phyloP scores from a whole-genome alignment of 53 echinoderm and acorn worm species.

The Echinarachnius parma region DNA sequence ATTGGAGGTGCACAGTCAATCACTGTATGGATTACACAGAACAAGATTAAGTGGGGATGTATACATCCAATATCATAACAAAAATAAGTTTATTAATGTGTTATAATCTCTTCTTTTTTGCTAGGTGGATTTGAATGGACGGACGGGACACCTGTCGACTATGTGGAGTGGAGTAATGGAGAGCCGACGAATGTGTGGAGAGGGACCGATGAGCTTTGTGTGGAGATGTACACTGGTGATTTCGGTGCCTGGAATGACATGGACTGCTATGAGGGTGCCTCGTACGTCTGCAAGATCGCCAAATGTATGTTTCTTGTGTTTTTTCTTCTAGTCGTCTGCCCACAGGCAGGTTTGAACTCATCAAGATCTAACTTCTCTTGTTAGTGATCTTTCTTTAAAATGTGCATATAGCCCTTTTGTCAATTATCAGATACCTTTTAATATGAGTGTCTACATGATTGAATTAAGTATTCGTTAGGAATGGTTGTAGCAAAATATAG shows the following conservation, averaged over 20 bases:
- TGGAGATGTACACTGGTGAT: slow-evolving; percentile 52
- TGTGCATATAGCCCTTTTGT: too few species aligned
- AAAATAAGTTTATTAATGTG: too few species aligned
- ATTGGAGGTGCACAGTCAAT: slow-evolving; percentile 47
- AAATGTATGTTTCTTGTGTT: slow-evolving; percentile 45
- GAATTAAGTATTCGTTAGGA: too few species aligned
- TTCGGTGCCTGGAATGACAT: slow-evolving; percentile 69
- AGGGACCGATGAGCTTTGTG: slow-evolving; percentile 62
- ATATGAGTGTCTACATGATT: too few species aligned
- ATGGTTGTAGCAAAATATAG: too few species aligned
- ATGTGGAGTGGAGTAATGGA: slow-evolving; percentile 63
- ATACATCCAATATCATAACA: too few species aligned
- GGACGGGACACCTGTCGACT: slow-evolving; percentile 71
- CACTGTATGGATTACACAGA: slow-evolving; percentile 60
- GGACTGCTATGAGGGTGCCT: slow-evolving; percentile 54
- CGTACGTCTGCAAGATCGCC: slow-evolving; percentile 74
- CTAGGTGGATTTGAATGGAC: slow-evolving; percentile 74
- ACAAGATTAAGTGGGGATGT: too few species aligned
- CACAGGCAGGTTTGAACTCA: too few species aligned
- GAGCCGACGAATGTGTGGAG: slow-evolving; percentile 57
- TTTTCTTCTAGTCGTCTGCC: too few species aligned
- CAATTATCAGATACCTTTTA: too few species aligned
- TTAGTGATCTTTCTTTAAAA: too few species aligned
- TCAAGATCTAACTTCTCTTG: too few species aligned
- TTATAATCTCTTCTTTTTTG: neutral